Evolutionary conservation across 2,888 invertebrate genomes (phyloP), one percentile per base, ranked within the genome.

Genomic region (Agrochola circellaris): DNA sequence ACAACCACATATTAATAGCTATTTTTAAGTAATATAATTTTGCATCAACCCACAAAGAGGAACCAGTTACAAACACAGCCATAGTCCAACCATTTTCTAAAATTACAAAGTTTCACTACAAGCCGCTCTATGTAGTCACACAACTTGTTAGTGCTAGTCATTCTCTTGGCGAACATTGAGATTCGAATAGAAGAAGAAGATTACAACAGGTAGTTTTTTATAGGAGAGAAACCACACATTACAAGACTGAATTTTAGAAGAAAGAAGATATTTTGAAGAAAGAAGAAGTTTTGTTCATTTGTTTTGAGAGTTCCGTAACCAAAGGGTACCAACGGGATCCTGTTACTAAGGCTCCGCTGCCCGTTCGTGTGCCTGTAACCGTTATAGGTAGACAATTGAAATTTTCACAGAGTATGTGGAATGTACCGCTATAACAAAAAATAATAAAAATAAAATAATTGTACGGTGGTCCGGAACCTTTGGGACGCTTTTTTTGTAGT

Each of bases 91-190:
- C 61, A 54, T 58, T 60, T 30, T 76, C 69, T 84, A 79, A 45
- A 65, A 62, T 64, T 60, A 78, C 73, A 79, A 77, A n/a, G 54
- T 61, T 73, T 70, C 9, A 30, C 84, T 85, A 87, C 48, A 85
- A 85, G 85, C 87, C 30, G 76, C 72, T 73, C 65, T 87, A 85
- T 51, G 62, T 54, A 73, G n/a, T n/a, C 60, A 68, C 38, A 61
- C 56, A 73, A 75, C 67, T 79, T 71, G 75, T 76, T 54, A 69
- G 61, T 30, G 51, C 45, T 73, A 75, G 54, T 75, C 70, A 62
- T 73, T 79, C 73, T 76, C 54, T 67, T 79, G 72, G 77, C 84
- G 75, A 75, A 85, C 83, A 84, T 69, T 73, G 78, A 84, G 83
- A 86, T 75, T 70, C 23, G 60, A 66, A 54, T 58, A 81, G 72